phyloP scores from a whole-genome alignment of 2,797 vertebrate genomes.

The Phrynocephalus guinanensis region DNA sequence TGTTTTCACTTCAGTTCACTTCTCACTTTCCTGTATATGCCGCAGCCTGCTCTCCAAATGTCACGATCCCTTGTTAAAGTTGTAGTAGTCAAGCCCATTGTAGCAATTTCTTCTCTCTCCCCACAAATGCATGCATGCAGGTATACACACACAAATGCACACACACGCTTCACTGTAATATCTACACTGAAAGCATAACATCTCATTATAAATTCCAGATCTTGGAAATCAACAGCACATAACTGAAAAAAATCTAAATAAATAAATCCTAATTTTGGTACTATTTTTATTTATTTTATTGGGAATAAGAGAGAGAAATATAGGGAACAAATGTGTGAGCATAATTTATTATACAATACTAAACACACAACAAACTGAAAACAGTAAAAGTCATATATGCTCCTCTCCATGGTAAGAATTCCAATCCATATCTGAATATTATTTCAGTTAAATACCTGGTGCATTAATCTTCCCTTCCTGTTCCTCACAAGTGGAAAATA shows the following conservation, averaged over 20 bases:
- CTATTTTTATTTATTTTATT: no score
- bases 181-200: not conserved
- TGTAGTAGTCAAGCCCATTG: slow-evolving; percentile 22
- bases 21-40: slow-evolving; percentile 58
- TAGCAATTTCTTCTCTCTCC: slow-evolving; percentile 25
- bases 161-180: not conserved
- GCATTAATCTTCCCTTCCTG: no score
- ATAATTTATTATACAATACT: not conserved
- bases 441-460: not conserved
- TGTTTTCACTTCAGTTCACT: slow-evolving; percentile 74
- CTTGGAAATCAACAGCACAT: no score
- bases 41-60: slow-evolving; percentile 44
- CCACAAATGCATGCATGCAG: not conserved
- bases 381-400: not conserved
- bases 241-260: no score
- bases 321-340: not conserved
- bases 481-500: no score
- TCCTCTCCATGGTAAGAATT: not conserved
- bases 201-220: no score
- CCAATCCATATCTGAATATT: not conserved
- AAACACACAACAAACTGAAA: not conserved
- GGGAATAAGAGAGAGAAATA: not conserved
- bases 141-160: not conserved
- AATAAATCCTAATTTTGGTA: no score
- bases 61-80: slow-evolving; percentile 24